Percentiles rank a stretch among this genome's conserved stretches.
These are phyloP conservation scores for Mya arenaria DNA, from an alignment of 1,140 invertebrate genomes.

Conservation along the genomic window DNA sequence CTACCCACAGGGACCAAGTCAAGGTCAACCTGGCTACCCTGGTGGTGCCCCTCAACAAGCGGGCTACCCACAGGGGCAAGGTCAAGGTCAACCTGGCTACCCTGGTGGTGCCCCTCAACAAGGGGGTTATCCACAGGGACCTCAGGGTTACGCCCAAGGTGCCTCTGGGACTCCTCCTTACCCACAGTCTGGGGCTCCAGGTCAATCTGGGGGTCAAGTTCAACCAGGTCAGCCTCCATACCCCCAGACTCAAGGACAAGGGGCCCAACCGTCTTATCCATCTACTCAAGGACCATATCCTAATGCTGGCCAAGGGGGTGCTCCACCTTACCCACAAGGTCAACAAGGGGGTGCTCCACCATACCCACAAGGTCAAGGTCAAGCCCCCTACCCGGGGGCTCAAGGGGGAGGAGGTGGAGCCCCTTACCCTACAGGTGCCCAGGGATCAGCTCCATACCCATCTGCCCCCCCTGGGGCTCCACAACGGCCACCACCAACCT, in stretches of 20 bases:
- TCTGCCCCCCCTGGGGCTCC: slow-evolving; percentile 18
- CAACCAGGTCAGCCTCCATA: neutral
- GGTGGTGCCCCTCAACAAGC: neutral
- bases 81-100: neutral
- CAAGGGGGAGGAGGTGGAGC: neutral
- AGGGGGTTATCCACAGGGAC: neutral
- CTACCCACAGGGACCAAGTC: neutral
- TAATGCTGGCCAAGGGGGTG: neutral
- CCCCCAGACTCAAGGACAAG: neutral
- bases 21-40: neutral
- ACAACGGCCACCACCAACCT: slow-evolving; percentile 40
- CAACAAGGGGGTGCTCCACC: neutral
- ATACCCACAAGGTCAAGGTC: slow-evolving; percentile 36
- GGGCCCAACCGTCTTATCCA: neutral
- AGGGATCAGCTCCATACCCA: neutral
- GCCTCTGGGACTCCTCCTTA: slow-evolving; percentile 1
- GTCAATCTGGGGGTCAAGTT: neutral
- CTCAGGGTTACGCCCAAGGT: neutral
- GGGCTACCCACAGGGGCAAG: neutral
- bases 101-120: neutral
- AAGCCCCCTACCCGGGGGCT: slow-evolving; percentile 2
- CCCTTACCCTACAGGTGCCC: neutral
- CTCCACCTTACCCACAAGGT: neutral
- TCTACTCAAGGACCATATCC: neutral
- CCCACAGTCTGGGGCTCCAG: neutral